Conservation (phyloP, 2,888 invertebrate genomes). For the Meandrusa payeni region DNA sequence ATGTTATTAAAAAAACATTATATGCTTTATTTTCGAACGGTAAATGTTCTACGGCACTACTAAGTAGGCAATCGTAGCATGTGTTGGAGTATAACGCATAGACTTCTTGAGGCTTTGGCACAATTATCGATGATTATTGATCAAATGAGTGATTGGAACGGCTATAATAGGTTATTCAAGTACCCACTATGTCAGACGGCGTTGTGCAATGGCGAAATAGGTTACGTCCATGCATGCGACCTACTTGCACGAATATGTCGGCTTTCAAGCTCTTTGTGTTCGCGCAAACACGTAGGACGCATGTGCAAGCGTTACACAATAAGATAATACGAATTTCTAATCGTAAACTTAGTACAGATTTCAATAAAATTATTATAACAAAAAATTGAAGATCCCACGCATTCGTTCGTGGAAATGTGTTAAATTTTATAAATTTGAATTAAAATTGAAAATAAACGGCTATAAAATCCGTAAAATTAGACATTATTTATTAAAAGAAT, state of each 20-base stretch:
- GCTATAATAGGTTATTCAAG: conserved; percentile 46
- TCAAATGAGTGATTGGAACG: conserved; percentile 48
- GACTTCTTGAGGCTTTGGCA: conserved; percentile 23
- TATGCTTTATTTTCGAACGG: not conserved
- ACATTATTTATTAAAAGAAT: no score
- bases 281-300: conserved; percentile 25
- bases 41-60: not conserved
- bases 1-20: conserved; percentile 22
- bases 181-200: conserved; percentile 39
- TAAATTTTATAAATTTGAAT: no score
- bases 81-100: conserved; percentile 4
- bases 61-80: conserved; percentile 11
- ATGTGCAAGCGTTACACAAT: conserved; percentile 25
- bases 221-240: conserved; percentile 54
- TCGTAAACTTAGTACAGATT: not conserved
- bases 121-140: conserved; percentile 44
- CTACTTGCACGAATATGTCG: conserved; percentile 47
- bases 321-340: conserved; percentile 14
- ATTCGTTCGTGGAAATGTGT: no score
- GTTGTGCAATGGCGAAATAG: conserved; percentile 63
- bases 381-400: no score
- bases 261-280: conserved; percentile 44
- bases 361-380: no score
- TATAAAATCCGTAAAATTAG: no score
- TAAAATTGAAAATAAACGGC: no score